Evolutionary conservation across 2,888 invertebrate genomes (phyloP).

Genomic region (Drosophila meridiana): DNA sequence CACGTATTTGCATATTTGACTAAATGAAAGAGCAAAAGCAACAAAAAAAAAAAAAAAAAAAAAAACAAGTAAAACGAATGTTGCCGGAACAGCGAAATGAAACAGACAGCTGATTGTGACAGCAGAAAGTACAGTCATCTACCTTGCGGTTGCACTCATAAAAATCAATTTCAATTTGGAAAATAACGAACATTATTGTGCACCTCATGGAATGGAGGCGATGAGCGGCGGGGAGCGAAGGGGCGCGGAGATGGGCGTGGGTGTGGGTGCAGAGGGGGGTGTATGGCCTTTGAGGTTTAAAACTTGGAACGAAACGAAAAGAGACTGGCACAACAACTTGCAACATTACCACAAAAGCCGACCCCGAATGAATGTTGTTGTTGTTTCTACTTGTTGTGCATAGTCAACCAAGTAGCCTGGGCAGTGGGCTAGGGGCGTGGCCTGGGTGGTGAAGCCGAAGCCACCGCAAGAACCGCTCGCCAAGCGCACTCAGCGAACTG

Average conservation of each 20-base stretch:
- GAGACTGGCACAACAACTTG: conserved; percentile 52
- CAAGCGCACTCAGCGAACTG: conserved; percentile 67
- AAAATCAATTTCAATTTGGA: conserved; percentile 72
- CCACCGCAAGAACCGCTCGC: conserved; percentile 73
- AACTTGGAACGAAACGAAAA: conserved; percentile 13
- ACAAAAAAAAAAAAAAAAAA: too few species aligned
- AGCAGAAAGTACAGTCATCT: conserved; percentile 44
- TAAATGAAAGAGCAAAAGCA: background rate
- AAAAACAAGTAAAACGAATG: background rate
- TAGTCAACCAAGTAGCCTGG: background rate
- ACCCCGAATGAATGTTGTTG: conserved; percentile 45
- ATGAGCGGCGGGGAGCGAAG: background rate
- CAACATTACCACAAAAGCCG: conserved; percentile 64
- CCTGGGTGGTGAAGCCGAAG: conserved; percentile 12
- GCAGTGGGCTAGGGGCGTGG: background rate
- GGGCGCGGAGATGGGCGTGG: background rate
- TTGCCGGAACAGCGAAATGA: conserved; percentile 8
- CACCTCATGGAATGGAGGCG: conserved; percentile 22
- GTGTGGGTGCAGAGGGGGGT: background rate
- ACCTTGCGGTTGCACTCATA: conserved; percentile 45
- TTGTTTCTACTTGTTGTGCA: conserved; percentile 21
- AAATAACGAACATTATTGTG: conserved; percentile 56
- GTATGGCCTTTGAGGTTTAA: conserved; percentile 3
- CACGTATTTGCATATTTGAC: background rate
- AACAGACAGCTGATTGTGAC: conserved; percentile 40